Base-by-base conservation (phyloP, 2,888 invertebrate species). In the Drepana falcataria region DNA sequence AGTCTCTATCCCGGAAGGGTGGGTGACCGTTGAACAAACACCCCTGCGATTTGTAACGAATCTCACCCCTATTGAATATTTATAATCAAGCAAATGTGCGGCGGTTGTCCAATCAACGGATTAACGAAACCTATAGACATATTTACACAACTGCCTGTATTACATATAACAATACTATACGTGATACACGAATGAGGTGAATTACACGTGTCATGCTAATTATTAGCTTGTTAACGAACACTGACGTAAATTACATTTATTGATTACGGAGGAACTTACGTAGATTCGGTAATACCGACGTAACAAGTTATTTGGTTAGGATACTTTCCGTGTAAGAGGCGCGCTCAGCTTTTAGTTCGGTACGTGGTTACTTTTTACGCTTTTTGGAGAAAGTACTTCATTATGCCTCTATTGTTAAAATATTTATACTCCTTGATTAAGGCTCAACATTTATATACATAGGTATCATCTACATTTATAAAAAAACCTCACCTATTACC, bases 1-100 rank as follows among this genome's bases (percentile, higher is more conserved):
- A 85, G 85, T 85, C 83, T 86, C 85, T 84, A 71, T 72, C 64
- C 78, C 73, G 70, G 58, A 63, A 66, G 75, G 79, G 74, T 61
- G 66, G 60, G 55, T 62, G 75, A 73, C 82, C 79, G 84, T 85
- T 84, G 69, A 65, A 63, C 60, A 55, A 59, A 60, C 56, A 52
- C 75, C 77, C 61, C 62, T 63, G 59, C 72, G 70, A 75, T 73
- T 73, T 68, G 66, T 77, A 80, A 79, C 77, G 73, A 65, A 72
- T 71, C 60, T 63, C 66, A 62, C 71, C 67, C 64, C 59, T 59
- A 59, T 60, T 55, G 53, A 51, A 52, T 48, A 48, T 37, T 34
- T 48, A 21, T 48, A 47, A 52, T 52, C 34, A 44, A 21, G 44
- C 35, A 47, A 52, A 33, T 48, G 48, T 48, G 48, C 34, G 47